A percentile compares a stretch with the other conserved stretches of the same genome.
Conservation (phyloP, 1,140 invertebrate genomes). For the Meloidogyne exigua region DNA sequence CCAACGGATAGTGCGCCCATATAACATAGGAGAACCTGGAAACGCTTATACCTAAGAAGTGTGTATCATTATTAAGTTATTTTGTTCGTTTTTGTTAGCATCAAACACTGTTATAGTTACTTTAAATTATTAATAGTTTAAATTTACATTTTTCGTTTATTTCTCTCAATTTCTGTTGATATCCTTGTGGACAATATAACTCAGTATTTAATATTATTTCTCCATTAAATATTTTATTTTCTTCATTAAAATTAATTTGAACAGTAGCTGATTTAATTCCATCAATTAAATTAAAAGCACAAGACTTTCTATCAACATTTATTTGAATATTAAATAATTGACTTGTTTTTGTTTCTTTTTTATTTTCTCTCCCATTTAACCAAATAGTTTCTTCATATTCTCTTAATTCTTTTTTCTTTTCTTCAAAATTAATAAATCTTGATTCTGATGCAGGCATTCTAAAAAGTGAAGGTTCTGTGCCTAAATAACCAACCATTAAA, state of each 20-base stretch:
- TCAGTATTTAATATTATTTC: constrained; percentile 6
- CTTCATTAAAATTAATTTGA: constrained; percentile 2
- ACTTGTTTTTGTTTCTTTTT: background rate
- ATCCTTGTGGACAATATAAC: constrained; percentile 3
- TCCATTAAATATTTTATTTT: constrained; percentile 7
- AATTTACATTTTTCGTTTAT: constrained; percentile 2
- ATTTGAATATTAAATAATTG: constrained; percentile 23
- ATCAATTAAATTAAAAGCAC: constrained; percentile 37
- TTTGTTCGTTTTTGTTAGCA: too few species aligned
- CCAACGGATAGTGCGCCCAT: too few species aligned
- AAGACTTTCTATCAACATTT: constrained; percentile 34
- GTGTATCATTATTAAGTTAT: too few species aligned
- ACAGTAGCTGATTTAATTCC: constrained; percentile 50
- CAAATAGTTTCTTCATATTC: constrained; percentile 47
- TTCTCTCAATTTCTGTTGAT: background rate
- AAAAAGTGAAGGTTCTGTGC: constrained; percentile 52
- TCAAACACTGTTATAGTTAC: background rate
- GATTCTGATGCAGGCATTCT: constrained; percentile 54
- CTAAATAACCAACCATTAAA: constrained; percentile 43
- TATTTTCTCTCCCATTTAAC: constrained; percentile 18
- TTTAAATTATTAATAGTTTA: background rate
- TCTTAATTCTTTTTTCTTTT: constrained; percentile 39
- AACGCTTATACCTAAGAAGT: too few species aligned
- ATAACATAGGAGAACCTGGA: too few species aligned
- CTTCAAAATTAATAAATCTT: constrained; percentile 48